phyloP scores from a whole-genome alignment of 2,113 vertebrate genomes.

The Platanista minor region DNA sequence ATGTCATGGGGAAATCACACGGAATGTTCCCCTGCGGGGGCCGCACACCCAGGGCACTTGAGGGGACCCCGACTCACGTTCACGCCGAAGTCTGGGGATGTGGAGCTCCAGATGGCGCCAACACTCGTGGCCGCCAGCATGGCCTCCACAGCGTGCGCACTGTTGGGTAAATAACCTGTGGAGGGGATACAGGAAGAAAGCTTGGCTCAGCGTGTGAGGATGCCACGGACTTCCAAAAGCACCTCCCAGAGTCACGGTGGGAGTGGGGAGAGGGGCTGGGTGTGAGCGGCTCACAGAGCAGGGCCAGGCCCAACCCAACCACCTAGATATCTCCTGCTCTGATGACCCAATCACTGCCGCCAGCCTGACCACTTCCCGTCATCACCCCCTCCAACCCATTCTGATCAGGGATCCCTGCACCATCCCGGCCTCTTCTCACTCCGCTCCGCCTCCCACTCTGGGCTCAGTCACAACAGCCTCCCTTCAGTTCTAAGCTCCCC shows the following conservation, averaged over 20 bases:
- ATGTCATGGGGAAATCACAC: background rate
- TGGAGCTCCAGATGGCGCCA: slow-evolving; percentile 96
- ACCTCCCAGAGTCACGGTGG: background rate
- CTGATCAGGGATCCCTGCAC: rapidly evolving
- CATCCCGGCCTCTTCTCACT: background rate
- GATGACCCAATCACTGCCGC: rapidly evolving
- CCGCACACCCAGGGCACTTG: background rate
- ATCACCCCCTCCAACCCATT: background rate
- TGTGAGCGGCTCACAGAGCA: too few relatives aligned
- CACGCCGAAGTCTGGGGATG: slow-evolving; percentile 95
- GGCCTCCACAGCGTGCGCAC: slow-evolving; percentile 90
- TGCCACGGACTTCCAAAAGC: background rate
- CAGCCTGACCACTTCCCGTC: background rate
- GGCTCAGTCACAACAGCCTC: background rate
- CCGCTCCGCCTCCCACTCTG: rapidly evolving
- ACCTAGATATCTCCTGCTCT: rapidly evolving
- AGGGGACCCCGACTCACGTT: slow-evolving; percentile 86
- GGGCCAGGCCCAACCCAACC: rapidly evolving
- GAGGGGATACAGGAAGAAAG: background rate
- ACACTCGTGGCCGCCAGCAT: slow-evolving; percentile 95
- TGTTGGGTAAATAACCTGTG: slow-evolving; percentile 93
- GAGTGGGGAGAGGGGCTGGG: background rate
- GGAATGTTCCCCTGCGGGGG: background rate
- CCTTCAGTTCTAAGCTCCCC: background rate
- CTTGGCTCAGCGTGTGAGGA: background rate